Evolutionary conservation across 2,113 vertebrate species (phyloP).

Genomic region (Trematocara stigmaticum): DNA sequence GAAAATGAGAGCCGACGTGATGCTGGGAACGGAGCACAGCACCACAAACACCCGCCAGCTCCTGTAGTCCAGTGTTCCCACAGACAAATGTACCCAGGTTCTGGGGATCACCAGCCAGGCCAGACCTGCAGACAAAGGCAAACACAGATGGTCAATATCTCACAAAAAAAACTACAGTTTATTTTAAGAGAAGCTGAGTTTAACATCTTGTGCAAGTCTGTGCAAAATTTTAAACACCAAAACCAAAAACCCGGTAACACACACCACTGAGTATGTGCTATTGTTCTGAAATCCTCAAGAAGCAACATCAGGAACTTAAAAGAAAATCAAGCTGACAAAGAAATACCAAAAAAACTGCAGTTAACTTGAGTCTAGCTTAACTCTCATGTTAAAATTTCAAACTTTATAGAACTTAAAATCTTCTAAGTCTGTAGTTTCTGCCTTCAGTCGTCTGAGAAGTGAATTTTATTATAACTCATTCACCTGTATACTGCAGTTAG

Average conservation of each 20-base stretch:
- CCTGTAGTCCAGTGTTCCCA: conserved; percentile 56
- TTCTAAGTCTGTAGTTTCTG: not conserved
- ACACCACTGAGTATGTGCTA: not conserved
- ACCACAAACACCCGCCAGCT: conserved; percentile 76
- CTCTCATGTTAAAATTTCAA: not conserved
- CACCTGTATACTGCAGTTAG: not conserved
- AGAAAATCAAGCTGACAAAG: not conserved
- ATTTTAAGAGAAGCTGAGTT: not conserved
- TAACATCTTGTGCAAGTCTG: not conserved
- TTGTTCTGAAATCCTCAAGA: not conserved
- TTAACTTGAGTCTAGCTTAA: not conserved
- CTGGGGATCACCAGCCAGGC: conserved; percentile 76
- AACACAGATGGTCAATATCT: not conserved
- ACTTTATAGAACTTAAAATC: not conserved
- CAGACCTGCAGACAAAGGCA: conserved; percentile 48
- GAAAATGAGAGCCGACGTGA: conserved; percentile 70
- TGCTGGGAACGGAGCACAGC: conserved; percentile 73
- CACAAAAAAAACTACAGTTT: not conserved
- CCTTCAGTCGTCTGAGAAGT: not conserved
- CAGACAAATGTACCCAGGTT: conserved; percentile 34
- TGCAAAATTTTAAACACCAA: not conserved
- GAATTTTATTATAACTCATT: not conserved
- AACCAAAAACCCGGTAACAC: not conserved
- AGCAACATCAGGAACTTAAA: not conserved
- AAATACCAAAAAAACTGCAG: not conserved